phyloP scores from a whole-genome alignment of 1,140 invertebrate genomes.

The Oppia nitens region DNA sequence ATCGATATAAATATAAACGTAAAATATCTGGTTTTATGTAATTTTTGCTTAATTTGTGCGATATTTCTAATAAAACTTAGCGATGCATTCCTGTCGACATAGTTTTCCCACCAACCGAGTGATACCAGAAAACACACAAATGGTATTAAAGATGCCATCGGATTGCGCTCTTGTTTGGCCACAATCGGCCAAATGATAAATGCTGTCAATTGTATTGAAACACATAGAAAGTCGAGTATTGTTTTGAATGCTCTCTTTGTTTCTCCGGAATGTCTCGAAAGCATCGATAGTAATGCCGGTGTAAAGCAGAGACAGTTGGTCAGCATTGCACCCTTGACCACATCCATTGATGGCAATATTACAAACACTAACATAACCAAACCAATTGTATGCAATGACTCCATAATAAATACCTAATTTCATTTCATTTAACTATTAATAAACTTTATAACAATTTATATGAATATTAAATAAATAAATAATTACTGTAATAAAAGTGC shows the following conservation, averaged over 20 bases:
- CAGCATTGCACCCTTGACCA: slow-evolving; percentile 28
- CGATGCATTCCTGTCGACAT: slow-evolving; percentile 44
- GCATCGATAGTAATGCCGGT: slow-evolving; percentile 25
- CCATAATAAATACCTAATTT: slow-evolving; percentile 25
- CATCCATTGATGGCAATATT: slow-evolving; percentile 31
- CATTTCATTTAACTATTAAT: neutral
- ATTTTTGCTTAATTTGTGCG: slow-evolving; percentile 58
- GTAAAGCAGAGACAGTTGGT: slow-evolving; percentile 28
- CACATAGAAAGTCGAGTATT: slow-evolving; percentile 25
- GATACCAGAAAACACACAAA: slow-evolving; percentile 65
- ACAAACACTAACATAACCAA: slow-evolving; percentile 29
- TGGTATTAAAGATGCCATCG: slow-evolving; percentile 32
- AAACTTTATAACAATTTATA: neutral
- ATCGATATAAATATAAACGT: slow-evolving; percentile 24
- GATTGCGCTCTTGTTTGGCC: neutral
- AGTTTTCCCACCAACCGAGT: slow-evolving; percentile 93
- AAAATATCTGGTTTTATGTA: slow-evolving; percentile 55
- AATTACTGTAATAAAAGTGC: slow-evolving; percentile 20
- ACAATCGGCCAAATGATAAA: slow-evolving; percentile 64
- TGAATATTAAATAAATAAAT: neutral
- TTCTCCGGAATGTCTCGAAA: slow-evolving; percentile 19
- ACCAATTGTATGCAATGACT: slow-evolving; percentile 30
- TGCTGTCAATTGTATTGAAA: slow-evolving; percentile 48
- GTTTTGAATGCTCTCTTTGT: slow-evolving; percentile 16
- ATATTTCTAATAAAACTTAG: slow-evolving; percentile 50